Evolutionary conservation across 2,113 vertebrate species (phyloP), one percentile per base, ranked within the genome.

Genomic region (Phrynosoma platyrhinos): DNA sequence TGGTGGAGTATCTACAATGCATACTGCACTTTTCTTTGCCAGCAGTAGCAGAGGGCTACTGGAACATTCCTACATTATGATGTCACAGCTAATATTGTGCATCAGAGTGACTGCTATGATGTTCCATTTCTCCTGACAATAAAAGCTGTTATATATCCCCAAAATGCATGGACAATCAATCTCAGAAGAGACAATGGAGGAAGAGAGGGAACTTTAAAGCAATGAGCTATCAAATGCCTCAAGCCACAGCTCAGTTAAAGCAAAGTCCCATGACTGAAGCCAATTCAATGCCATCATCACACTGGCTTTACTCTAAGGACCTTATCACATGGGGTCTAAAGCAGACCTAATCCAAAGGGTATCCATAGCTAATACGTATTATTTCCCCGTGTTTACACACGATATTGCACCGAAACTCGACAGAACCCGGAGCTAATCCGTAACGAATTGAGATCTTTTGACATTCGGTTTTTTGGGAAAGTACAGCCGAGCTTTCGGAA

Each of bases 201-300:
- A 16, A 18, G 58, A 4, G 58, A 47, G 42, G 42, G 92, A 95
- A 16, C 82, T 93, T 92, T 95, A 94, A 94, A 94, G 90, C 94
- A 89, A 95, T 91, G 78, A 13, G 0, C 40, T 93, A 85, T 69
- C 47, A 77, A 88, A 87, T 71, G 42, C 5, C 74, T 14, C 72
- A 77, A 85, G 18, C 25, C 74, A 77, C 14, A 76, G 1, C 42
- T 85, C 83, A 18, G 72, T 85, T 85, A 64, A 76, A 85, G 72
- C 40, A 13, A 77, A 62, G 55, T 8, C 55, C 32, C 20, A 64
- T 76, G 72, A 62, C 32, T 75, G 83, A 84, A 76, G 55, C 6
- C 83, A 58, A 58, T 84, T 84, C 9, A 25, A 5, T 30, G 32
- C 55, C 55, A 77, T 85, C 53, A 77, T 64, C 74, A 77, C 9